Evolutionary conservation across 1,140 invertebrate genomes (phyloP).

Genomic region (Drosophila funebris): DNA sequence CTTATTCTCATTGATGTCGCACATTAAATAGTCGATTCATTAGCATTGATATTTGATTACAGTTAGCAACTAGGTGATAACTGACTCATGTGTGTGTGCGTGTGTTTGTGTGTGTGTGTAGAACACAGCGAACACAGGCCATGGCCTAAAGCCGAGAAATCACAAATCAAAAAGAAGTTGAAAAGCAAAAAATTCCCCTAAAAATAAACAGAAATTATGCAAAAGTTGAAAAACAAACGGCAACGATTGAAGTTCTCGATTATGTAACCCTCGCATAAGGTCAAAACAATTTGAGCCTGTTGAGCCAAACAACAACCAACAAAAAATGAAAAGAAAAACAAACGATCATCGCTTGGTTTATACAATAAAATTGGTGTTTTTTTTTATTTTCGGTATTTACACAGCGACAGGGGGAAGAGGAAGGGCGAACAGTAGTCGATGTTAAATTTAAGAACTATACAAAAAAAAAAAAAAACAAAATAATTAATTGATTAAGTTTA

Average conservation of each 20-base stretch:
- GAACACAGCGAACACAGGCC: constrained; percentile 53
- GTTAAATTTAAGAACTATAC: constrained; percentile 56
- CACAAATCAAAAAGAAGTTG: constrained; percentile 16
- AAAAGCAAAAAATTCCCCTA: constrained; percentile 20
- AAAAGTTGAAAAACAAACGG: constrained; percentile 32
- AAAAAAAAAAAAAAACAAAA: constrained; percentile 48
- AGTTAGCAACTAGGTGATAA: constrained; percentile 67
- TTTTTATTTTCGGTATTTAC: constrained; percentile 4
- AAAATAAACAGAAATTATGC: not conserved
- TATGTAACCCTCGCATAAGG: constrained; percentile 47
- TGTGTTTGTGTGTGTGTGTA: no score
- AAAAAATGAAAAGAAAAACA: not conserved
- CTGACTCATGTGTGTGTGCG: constrained; percentile 9
- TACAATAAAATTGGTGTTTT: constrained; percentile 28
- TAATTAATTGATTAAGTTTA: constrained; percentile 40
- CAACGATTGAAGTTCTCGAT: constrained; percentile 50
- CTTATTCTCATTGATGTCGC: not conserved
- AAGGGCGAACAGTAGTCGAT: constrained; percentile 46
- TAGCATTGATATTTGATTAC: constrained; percentile 27
- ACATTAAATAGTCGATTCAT: constrained; percentile 30
- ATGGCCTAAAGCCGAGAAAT: constrained; percentile 15
- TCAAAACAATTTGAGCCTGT: constrained; percentile 41
- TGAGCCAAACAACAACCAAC: not conserved
- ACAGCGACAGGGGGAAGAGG: not conserved
- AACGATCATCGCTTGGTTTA: constrained; percentile 4